Conservation (phyloP, 2,113 vertebrate genomes). For the Malurus elegans region DNA sequence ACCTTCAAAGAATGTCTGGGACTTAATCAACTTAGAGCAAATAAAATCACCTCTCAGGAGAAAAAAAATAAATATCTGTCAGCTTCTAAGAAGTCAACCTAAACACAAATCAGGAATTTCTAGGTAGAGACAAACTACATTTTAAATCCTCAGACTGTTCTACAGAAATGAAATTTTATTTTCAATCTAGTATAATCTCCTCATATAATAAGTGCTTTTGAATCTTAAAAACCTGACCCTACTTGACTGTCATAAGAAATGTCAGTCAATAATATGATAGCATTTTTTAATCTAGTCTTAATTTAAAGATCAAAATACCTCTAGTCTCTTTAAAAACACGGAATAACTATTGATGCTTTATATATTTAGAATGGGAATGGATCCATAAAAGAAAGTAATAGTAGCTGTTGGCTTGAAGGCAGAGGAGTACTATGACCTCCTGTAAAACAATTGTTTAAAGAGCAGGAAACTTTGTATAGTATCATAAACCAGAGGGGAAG, state of each 20-base stretch:
- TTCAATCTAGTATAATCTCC: neutral
- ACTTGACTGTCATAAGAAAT: neutral
- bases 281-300: neutral
- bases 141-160: neutral
- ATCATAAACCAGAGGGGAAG: rapidly evolving
- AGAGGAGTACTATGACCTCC: neutral
- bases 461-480: neutral
- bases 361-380: neutral
- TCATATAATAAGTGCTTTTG: neutral
- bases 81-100: neutral
- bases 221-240: neutral
- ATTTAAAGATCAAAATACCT: neutral
- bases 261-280: neutral
- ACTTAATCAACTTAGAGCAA: neutral
- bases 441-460: neutral
- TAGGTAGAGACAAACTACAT: neutral
- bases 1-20: neutral
- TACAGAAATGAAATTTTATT: neutral
- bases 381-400: neutral
- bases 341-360: neutral
- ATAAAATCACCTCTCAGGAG: neutral
- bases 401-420: neutral
- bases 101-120: neutral
- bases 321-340: neutral
- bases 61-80: neutral